Evolutionary conservation across 2,888 invertebrate species (phyloP).

Genomic region (Labia minor): DNA sequence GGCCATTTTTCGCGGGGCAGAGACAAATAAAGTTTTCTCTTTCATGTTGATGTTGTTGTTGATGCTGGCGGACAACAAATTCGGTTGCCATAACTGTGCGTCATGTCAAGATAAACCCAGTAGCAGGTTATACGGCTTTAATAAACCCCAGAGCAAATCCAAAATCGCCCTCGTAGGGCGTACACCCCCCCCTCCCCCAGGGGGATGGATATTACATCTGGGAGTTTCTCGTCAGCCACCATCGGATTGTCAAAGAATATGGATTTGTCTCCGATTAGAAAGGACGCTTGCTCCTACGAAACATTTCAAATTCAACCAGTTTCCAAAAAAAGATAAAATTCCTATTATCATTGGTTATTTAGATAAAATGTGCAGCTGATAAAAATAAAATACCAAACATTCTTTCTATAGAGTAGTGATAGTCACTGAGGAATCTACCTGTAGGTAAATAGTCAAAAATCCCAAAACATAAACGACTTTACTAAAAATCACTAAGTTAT

Average conservation of each 20-base stretch:
- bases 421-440: no score
- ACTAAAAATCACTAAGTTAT: no score
- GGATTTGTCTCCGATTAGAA: neutral
- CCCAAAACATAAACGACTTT: no score
- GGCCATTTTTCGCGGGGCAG: conserved; percentile 9
- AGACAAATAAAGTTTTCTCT: conserved; percentile 13
- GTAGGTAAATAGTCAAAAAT: no score
- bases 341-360: no score
- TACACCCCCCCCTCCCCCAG: neutral
- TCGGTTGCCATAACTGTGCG: conserved; percentile 8
- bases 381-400: no score
- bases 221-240: neutral
- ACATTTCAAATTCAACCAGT: no score
- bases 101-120: conserved; percentile 8
- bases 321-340: no score
- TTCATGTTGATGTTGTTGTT: neutral
- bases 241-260: neutral
- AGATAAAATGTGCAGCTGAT: no score
- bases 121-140: conserved; percentile 8
- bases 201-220: neutral
- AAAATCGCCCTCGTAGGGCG: neutral
- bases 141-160: conserved; percentile 5
- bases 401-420: no score
- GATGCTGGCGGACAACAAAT: neutral
- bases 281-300: no score